Evolutionary conservation across 2,797 vertebrate species (phyloP).

Genomic region (Halcyon badia): DNA sequence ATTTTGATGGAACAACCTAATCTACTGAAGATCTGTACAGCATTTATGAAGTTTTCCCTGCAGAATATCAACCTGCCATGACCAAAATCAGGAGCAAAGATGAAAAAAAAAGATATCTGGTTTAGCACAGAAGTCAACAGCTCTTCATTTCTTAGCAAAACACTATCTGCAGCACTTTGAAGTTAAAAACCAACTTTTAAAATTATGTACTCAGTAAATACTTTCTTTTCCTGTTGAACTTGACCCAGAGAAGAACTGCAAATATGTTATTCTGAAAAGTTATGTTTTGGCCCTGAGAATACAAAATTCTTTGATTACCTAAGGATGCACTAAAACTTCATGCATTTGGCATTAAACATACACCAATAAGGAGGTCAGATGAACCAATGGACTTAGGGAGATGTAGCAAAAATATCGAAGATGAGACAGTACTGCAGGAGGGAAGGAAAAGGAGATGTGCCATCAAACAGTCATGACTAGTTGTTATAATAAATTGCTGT

Average conservation of each 20-base stretch:
- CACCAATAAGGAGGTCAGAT: not conserved
- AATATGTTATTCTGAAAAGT: not conserved
- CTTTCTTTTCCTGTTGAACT: not conserved
- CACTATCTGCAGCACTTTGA: not conserved
- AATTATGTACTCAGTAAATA: not conserved
- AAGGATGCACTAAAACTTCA: not conserved
- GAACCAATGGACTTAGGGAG: not conserved
- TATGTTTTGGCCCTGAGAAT: not conserved
- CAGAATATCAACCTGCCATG: not conserved
- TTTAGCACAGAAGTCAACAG: not conserved
- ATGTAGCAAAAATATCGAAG: not conserved
- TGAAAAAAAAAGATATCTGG: not conserved
- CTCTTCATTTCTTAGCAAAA: not conserved
- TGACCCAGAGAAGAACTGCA: not conserved
- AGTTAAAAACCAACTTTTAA: not conserved
- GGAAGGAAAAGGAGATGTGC: not conserved
- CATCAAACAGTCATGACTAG: not conserved
- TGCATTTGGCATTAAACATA: not conserved
- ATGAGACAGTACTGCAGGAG: not conserved
- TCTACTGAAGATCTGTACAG: constrained; percentile 30
- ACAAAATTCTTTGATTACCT: not conserved
- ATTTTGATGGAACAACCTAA: constrained; percentile 14
- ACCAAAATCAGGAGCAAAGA: constrained; percentile 24
- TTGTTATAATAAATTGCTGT: not conserved
- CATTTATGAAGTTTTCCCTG: constrained; percentile 21